A percentile compares a stretch with the other conserved stretches of the same genome.
phyloP scores from a whole-genome alignment of 2,888 invertebrate species.

The Deladenus siricidicola region DNA sequence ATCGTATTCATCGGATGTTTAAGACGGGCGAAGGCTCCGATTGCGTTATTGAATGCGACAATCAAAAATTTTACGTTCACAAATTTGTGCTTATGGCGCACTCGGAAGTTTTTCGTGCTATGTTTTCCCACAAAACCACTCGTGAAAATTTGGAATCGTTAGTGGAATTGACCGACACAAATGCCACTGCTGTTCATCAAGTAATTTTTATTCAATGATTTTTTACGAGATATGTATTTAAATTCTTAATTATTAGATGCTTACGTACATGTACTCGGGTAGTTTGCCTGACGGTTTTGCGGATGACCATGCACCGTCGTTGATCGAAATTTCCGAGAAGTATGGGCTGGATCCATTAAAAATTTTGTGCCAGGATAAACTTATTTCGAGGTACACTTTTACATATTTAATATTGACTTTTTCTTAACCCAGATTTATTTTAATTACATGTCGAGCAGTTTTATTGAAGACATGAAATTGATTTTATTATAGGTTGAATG shows the following conservation, averaged over 20 bases:
- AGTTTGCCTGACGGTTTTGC: slow-evolving; percentile 25
- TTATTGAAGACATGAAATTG: background rate
- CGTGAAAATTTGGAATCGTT: slow-evolving; percentile 27
- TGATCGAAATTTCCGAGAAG: slow-evolving; percentile 52
- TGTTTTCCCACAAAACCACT: slow-evolving; percentile 43
- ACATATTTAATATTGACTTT: too few species aligned
- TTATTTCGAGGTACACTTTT: slow-evolving; percentile 31
- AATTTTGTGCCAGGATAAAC: slow-evolving; percentile 41
- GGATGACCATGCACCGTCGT: slow-evolving; percentile 30
- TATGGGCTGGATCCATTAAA: slow-evolving; percentile 49
- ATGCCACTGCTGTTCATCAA: slow-evolving; percentile 35
- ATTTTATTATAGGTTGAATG: slow-evolving; percentile 30
- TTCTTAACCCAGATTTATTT: too few species aligned
- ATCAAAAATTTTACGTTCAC: slow-evolving; percentile 41
- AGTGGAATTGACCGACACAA: slow-evolving; percentile 35
- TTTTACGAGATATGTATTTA: background rate
- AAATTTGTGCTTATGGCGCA: slow-evolving; percentile 49
- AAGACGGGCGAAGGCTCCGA: slow-evolving; percentile 37
- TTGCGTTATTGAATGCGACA: slow-evolving; percentile 36
- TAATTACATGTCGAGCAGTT: too few species aligned
- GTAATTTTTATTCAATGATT: slow-evolving; percentile 11
- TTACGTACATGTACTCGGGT: slow-evolving; percentile 9
- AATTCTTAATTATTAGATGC: background rate
- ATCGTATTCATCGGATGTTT: slow-evolving; percentile 32
- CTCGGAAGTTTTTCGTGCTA: slow-evolving; percentile 49